A percentile compares a stretch with the other conserved stretches of the same genome.
These are phyloP conservation scores for Henicopernis longicauda DNA, from an alignment of 2,113 vertebrate species.

Conservation along the genomic window DNA sequence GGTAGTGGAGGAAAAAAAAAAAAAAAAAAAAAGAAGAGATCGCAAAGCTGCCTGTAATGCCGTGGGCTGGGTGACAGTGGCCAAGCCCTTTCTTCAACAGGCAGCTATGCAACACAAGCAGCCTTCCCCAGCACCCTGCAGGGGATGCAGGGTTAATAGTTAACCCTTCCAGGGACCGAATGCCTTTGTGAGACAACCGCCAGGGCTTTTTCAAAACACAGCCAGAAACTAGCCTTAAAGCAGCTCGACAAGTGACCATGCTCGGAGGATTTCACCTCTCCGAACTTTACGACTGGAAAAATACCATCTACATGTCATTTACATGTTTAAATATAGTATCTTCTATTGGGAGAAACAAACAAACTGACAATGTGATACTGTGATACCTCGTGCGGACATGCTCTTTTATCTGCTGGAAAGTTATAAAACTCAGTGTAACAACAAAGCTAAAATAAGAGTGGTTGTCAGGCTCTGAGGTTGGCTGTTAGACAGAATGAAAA, in stretches of 20 bases:
- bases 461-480: constrained; percentile 46
- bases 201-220: background rate
- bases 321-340: constrained; percentile 78
- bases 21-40: background rate
- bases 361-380: constrained; percentile 51
- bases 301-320: constrained; percentile 77
- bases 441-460: constrained; percentile 57
- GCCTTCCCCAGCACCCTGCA: background rate
- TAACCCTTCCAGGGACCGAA: background rate
- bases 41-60: background rate
- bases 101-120: background rate
- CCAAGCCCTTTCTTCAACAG: background rate
- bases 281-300: constrained; percentile 72
- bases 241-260: constrained; percentile 6
- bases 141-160: constrained; percentile 56
- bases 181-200: background rate
- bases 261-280: constrained; percentile 58
- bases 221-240: background rate
- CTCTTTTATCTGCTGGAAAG: constrained; percentile 62
- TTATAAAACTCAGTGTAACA: constrained; percentile 47
- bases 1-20: background rate
- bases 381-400: constrained; percentile 34
- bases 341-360: constrained; percentile 67
- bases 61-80: background rate
- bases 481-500: constrained; percentile 29